phyloP scores from a whole-genome alignment of 2,113 vertebrate species.

The Astur gentilis region DNA sequence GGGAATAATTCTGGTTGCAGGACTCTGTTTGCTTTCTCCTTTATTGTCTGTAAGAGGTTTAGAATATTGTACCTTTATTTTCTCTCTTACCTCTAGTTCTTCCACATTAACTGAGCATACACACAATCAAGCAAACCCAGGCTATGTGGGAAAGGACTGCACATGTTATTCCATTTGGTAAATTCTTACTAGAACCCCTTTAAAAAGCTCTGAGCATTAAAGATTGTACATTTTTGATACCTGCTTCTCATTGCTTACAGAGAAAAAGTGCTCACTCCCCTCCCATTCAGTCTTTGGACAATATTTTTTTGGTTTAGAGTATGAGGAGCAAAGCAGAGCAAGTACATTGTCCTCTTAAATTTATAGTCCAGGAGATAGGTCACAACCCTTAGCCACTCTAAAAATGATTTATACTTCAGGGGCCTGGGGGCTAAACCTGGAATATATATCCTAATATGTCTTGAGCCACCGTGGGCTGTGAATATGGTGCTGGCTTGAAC shows the following conservation, averaged over 20 bases:
- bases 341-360: constrained; percentile 2
- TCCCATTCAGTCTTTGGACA: not conserved
- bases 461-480: not conserved
- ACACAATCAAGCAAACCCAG: not conserved
- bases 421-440: not conserved
- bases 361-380: constrained; percentile 37
- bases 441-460: not conserved
- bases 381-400: not conserved
- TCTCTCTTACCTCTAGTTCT: not conserved
- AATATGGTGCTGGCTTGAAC: not conserved
- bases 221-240: not conserved
- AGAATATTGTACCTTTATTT: not conserved
- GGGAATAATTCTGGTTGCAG: not conserved
- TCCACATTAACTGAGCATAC: not conserved
- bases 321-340: not conserved
- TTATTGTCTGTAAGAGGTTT: not conserved
- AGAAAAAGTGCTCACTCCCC: not conserved
- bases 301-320: not conserved
- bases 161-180: not conserved
- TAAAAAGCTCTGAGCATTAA: not conserved
- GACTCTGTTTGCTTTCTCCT: not conserved
- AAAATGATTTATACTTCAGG: constrained; percentile 16
- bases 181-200: not conserved
- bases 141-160: not conserved
- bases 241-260: not conserved